A percentile compares a stretch with the other conserved stretches of the same genome.
Evolutionary conservation across 2,797 vertebrate species (phyloP).

Genomic region (Prionace glauca): DNA sequence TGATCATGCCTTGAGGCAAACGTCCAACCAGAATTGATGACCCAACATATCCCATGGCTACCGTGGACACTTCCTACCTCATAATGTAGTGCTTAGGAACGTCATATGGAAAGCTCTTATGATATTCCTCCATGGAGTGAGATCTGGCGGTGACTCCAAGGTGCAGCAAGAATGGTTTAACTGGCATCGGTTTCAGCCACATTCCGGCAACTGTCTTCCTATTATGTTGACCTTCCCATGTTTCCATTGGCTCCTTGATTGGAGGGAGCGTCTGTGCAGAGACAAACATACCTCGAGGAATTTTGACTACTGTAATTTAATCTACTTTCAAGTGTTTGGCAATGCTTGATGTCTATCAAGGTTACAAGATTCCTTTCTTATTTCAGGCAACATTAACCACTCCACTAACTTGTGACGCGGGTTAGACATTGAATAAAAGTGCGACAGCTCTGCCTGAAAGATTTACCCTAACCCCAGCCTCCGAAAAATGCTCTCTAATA

Average conservation of each 20-base stretch:
- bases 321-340: neutral
- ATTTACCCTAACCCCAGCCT: neutral
- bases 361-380: neutral
- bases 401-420: neutral
- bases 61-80: neutral
- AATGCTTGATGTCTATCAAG: neutral
- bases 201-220: constrained; percentile 41
- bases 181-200: constrained; percentile 58
- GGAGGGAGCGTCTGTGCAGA: constrained; percentile 74
- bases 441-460: neutral
- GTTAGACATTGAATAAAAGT: neutral
- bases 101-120: constrained; percentile 57
- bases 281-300: neutral
- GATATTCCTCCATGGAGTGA: constrained; percentile 60
- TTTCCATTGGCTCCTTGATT: constrained; percentile 52
- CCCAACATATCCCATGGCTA: neutral
- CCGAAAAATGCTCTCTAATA: neutral
- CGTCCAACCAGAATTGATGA: neutral
- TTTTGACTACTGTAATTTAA: neutral
- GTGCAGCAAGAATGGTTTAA: constrained; percentile 64
- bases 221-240: neutral
- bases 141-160: constrained; percentile 72
- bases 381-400: neutral
- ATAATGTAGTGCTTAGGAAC: constrained; percentile 57
- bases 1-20: neutral